A percentile compares a stretch with the other conserved stretches of the same genome.
phyloP scores from a whole-genome alignment of 2,888 invertebrate species.

The Eristalis arbustorum region DNA sequence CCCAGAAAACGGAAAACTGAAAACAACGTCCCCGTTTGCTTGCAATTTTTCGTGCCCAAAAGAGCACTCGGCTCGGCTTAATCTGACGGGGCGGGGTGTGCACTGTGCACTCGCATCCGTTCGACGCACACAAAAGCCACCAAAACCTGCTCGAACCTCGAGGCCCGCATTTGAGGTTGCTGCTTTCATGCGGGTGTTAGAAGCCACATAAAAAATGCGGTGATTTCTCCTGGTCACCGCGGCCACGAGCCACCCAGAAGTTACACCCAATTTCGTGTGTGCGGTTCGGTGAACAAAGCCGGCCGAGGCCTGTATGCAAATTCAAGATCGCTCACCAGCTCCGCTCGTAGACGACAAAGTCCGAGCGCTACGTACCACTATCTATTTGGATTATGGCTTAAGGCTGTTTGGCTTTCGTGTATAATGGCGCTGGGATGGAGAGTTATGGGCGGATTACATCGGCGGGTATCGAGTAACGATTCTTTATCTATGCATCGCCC shows the following conservation, averaged over 20 bases:
- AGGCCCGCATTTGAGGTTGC: slow-evolving; percentile 20
- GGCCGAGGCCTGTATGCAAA: slow-evolving; percentile 54
- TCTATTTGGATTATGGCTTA: slow-evolving; percentile 46
- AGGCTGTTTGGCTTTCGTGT: slow-evolving; percentile 43
- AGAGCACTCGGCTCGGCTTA: not conserved
- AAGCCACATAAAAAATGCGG: not conserved
- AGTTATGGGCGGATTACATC: slow-evolving; percentile 38
- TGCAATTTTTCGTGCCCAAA: slow-evolving; percentile 16
- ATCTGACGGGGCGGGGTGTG: not conserved
- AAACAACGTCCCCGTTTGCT: not conserved
- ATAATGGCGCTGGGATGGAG: slow-evolving; percentile 1
- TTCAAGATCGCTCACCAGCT: slow-evolving; percentile 28
- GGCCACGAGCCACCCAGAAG: slow-evolving; percentile 26
- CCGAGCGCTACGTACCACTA: not conserved
- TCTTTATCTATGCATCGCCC: slow-evolving; percentile 1
- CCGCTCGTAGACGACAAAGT: not conserved
- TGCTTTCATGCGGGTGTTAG: not conserved
- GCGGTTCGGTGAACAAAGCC: slow-evolving; percentile 34
- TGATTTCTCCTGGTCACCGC: slow-evolving; percentile 16
- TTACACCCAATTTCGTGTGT: slow-evolving; percentile 24
- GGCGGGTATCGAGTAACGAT: not conserved
- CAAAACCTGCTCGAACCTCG: not conserved
- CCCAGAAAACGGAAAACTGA: slow-evolving; percentile 29
- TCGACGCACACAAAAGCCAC: not conserved
- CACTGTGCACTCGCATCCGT: not conserved